Conservation (phyloP, 2,113 vertebrate species). For the Formicarius rufipectus region DNA sequence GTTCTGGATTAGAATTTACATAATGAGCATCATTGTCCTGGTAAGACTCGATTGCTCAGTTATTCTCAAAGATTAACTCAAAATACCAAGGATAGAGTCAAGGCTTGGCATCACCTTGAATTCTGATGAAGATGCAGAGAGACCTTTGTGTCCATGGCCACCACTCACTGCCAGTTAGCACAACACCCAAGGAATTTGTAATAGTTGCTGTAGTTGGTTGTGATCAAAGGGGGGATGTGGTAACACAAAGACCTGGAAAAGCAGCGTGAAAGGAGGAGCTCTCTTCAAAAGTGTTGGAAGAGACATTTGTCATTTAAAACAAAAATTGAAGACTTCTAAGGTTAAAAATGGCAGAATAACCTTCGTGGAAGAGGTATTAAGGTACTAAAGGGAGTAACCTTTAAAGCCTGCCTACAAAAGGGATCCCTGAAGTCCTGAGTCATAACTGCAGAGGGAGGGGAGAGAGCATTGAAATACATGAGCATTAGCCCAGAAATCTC, state of each 20-base stretch:
- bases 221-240: not conserved
- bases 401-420: conserved; percentile 36
- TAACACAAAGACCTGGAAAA: not conserved
- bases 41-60: not conserved
- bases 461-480: not conserved
- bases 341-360: conserved; percentile 39
- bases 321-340: conserved; percentile 19
- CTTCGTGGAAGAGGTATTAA: conserved; percentile 35
- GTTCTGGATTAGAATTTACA: not conserved
- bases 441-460: not conserved
- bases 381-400: conserved; percentile 57
- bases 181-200: not conserved
- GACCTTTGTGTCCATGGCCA: not conserved
- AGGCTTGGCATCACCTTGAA: not conserved
- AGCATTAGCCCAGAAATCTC: not conserved
- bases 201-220: not conserved
- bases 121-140: not conserved
- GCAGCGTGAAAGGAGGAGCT: accelerated
- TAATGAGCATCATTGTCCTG: not conserved
- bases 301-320: conserved; percentile 20
- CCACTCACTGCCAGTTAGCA: not conserved
- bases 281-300: not conserved
- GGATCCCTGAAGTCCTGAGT: conserved; percentile 26
- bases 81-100: not conserved
- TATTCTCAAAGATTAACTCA: not conserved